phyloP scores from a whole-genome alignment of 1,140 invertebrate genomes.

The Trinorchestia longiramus region DNA sequence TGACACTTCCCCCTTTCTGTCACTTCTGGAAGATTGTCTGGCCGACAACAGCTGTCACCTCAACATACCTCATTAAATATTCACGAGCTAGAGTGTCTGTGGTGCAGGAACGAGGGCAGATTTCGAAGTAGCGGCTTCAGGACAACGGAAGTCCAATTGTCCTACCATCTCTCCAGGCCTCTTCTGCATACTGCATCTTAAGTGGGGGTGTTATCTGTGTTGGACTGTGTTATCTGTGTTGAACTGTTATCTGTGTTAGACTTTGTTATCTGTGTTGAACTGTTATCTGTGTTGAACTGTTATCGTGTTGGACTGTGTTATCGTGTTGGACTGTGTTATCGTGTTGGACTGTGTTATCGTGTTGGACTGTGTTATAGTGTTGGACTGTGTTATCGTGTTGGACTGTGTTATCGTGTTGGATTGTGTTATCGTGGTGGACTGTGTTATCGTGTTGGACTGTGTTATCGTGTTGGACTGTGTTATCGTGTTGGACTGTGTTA shows the following conservation, averaged over 20 bases:
- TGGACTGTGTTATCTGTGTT: background rate
- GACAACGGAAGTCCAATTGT: background rate
- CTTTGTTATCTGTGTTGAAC: background rate
- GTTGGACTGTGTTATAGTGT: no score
- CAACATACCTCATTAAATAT: background rate
- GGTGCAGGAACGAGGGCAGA: background rate
- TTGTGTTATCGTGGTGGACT: no score
- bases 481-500: no score
- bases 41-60: background rate
- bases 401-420: no score
- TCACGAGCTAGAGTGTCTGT: background rate
- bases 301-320: background rate
- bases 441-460: no score
- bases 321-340: no score
- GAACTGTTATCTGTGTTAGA: background rate
- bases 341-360: no score
- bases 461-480: no score
- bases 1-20: background rate
- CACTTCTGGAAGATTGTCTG: background rate
- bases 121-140: background rate
- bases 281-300: background rate
- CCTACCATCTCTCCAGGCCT: background rate
- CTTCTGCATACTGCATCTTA: background rate
- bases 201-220: background rate
- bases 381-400: no score